A percentile compares a stretch with the other conserved stretches of the same genome.
These are phyloP conservation scores for Gobius niger DNA, from an alignment of 2,113 vertebrate species.

Conservation along the genomic window DNA sequence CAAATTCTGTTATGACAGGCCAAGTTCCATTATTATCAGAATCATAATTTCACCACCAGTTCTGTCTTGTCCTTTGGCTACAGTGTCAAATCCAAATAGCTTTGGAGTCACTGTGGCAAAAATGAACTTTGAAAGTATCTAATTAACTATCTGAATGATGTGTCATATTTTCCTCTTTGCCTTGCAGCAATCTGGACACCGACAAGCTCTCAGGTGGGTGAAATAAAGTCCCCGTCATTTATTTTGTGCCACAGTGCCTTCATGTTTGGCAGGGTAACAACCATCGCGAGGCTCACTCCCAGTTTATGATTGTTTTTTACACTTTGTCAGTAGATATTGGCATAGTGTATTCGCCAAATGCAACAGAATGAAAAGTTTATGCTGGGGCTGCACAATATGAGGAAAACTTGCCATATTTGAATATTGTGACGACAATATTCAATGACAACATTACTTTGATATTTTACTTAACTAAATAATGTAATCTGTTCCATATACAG, in stretches of 20 bases:
- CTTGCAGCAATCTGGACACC: conserved; percentile 89
- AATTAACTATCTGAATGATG: background rate
- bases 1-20: too few relatives aligned
- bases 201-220: conserved; percentile 93
- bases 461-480: too few relatives aligned
- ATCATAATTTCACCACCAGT: background rate
- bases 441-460: too few relatives aligned
- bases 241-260: background rate
- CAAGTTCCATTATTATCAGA: background rate
- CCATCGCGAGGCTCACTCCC: background rate
- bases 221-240: conserved; percentile 19
- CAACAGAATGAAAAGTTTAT: too few relatives aligned
- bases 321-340: background rate
- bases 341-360: background rate
- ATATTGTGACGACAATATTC: too few relatives aligned
- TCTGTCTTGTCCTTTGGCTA: background rate
- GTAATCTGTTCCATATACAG: too few relatives aligned
- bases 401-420: too few relatives aligned
- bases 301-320: background rate
- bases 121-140: background rate
- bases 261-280: background rate
- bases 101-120: background rate
- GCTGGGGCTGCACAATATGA: too few relatives aligned
- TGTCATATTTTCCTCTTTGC: conserved; percentile 18
- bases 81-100: background rate